A percentile compares a stretch with the other conserved stretches of the same genome.
Conservation (phyloP, 2,888 invertebrate genomes). For the Drosophila siamana region DNA sequence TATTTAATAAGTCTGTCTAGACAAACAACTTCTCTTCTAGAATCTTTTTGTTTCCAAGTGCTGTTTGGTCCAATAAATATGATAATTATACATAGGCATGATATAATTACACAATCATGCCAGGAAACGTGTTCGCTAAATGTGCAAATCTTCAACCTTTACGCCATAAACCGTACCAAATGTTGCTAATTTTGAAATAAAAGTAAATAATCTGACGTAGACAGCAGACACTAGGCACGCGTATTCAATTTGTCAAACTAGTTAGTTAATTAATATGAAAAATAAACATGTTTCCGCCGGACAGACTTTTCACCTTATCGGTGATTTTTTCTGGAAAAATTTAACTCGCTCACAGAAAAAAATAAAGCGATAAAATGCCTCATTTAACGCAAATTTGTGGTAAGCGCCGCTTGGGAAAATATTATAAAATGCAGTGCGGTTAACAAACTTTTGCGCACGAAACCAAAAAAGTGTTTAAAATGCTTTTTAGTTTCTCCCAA, state of each 20-base stretch:
- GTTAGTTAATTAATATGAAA: conserved; percentile 10
- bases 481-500: background rate
- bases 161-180: conserved; percentile 7
- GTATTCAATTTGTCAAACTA: conserved; percentile 35
- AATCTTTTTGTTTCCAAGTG: background rate
- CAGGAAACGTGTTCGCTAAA: conserved; percentile 21
- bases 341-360: conserved; percentile 6
- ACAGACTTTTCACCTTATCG: conserved; percentile 7
- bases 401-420: conserved; percentile 30
- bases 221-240: conserved; percentile 26
- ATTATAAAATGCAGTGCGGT: conserved; percentile 53
- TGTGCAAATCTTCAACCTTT: conserved; percentile 10
- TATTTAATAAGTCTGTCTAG: no score
- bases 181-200: conserved; percentile 37
- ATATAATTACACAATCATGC: conserved; percentile 42
- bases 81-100: conserved; percentile 26
- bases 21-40: background rate
- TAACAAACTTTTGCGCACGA: conserved; percentile 58
- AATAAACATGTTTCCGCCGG: background rate
- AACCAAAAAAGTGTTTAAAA: conserved; percentile 4
- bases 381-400: conserved; percentile 44
- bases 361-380: conserved; percentile 33
- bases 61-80: conserved; percentile 11
- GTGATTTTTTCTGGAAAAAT: conserved; percentile 24
- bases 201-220: conserved; percentile 22